Base-by-base conservation (phyloP, 2,797 vertebrate species). In the Acrocephalus scirpaceus region DNA sequence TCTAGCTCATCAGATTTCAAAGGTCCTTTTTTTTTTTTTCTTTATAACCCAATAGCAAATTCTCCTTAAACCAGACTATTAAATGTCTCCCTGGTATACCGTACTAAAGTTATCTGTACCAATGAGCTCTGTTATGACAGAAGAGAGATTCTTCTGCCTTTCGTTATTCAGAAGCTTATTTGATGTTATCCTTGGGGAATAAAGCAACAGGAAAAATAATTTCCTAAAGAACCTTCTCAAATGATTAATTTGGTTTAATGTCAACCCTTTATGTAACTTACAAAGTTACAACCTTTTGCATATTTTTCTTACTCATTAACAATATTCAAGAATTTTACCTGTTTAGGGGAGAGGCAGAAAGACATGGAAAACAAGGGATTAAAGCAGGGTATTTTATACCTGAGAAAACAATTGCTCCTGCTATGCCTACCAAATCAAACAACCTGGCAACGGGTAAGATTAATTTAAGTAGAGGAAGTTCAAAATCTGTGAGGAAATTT, bases 111-210 rank as follows among this genome's bases (percentile, higher is more conserved):
- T 86, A 85, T 58, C 69, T 36, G 57, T 82, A 85, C 62, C 57
- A 51, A 60, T 54, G 62, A 88, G 76, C 16, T 94, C 56, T 65
- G 45, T 67, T 77, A 69, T 0, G 11, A 74, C 62, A 90, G 65
- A 70, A 54, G 27, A 96, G 95, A 97, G 94, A 76, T 80, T 80
- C 53, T 79, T 87, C 86, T 71, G 72, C 53, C 23, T 77, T 93
- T 44, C 2, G 0, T 70, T 90, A 86, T 74, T 94, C 71, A 82
- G 66, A 61, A 88, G 69, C 61, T 89, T 88, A 93, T 90, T 96
- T 92, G 87, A 91, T 92, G 74, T 96, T 92, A 65, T 94, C 92
- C 83, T 88, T 80, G 45, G 90, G 77, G 86, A 95, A 88, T 40
- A 73, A 82, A 94, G 67, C 71, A 94, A 93, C 30, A 61, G 65